Percentiles rank a stretch among this genome's conserved stretches.
Evolutionary conservation across 2,797 vertebrate species (phyloP).

Genomic region (Leptoclinus maculatus): DNA sequence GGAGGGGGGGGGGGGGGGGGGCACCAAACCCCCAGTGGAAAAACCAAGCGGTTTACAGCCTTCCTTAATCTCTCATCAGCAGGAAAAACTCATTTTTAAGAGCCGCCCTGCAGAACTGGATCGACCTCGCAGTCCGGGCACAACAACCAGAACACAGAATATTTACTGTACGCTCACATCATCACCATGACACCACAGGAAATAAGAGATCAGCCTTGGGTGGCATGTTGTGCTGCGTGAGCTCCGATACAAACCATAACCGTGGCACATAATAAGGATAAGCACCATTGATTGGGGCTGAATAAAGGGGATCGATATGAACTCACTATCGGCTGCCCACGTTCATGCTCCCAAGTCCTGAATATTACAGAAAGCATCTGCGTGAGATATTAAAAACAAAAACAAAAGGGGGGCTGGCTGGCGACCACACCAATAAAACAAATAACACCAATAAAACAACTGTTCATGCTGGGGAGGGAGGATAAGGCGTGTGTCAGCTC

Average conservation of each 20-base stretch:
- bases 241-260: not conserved
- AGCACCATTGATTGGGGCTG: not conserved
- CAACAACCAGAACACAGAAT: slow-evolving; percentile 2
- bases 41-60: slow-evolving; percentile 53
- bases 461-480: not conserved
- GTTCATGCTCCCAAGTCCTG: not conserved
- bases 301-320: slow-evolving; percentile 24
- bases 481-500: slow-evolving; percentile 21
- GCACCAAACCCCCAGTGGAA: slow-evolving; percentile 26
- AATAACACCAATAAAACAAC: slow-evolving; percentile 50
- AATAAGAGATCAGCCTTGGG: not conserved
- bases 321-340: slow-evolving; percentile 30
- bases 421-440: slow-evolving; percentile 34
- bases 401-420: not conserved
- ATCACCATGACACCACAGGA: not conserved
- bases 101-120: slow-evolving; percentile 34
- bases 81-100: slow-evolving; percentile 52
- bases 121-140: slow-evolving; percentile 24
- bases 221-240: not conserved
- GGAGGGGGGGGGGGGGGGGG: slow-evolving; percentile 11
- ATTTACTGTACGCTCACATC: slow-evolving; percentile 6
- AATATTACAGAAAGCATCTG: slow-evolving; percentile 14
- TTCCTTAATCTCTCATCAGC: slow-evolving; percentile 66
- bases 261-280: slow-evolving; percentile 1
- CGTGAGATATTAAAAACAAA: not conserved